Conservation (phyloP, 2,797 vertebrate species). For the Antennarius maculatus region DNA sequence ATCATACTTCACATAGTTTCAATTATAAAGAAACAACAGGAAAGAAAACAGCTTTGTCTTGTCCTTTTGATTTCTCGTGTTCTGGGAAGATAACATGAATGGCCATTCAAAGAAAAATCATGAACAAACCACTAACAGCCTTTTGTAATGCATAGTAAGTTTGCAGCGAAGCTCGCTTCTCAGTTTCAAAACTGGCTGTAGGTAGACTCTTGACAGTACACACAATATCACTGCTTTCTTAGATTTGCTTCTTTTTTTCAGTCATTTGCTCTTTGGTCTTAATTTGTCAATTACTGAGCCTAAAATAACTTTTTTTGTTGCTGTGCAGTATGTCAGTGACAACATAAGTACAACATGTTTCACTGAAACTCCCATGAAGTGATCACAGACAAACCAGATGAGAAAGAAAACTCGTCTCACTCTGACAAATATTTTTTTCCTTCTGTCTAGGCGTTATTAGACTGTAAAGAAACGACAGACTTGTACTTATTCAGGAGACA, state of each 20-base stretch:
- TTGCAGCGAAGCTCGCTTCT: constrained; percentile 45
- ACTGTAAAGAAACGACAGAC: constrained; percentile 44
- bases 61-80: constrained; percentile 43
- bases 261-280: constrained; percentile 68
- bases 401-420: constrained; percentile 55
- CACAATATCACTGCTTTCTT: constrained; percentile 56
- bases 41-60: constrained; percentile 17
- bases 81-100: constrained; percentile 38
- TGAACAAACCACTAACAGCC: constrained; percentile 42
- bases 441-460: constrained; percentile 37
- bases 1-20: constrained; percentile 26
- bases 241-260: constrained; percentile 32
- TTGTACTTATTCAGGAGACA: constrained; percentile 32
- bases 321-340: constrained; percentile 57
- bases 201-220: constrained; percentile 58
- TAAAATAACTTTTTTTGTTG: constrained; percentile 67
- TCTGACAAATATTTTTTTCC: constrained; percentile 46
- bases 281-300: constrained; percentile 68
- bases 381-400: constrained; percentile 63
- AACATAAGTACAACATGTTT: constrained; percentile 67
- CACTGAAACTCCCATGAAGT: constrained; percentile 51
- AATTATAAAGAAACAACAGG: constrained; percentile 18
- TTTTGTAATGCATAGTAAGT: constrained; percentile 59
- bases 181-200: constrained; percentile 64
- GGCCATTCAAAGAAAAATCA: constrained; percentile 46